Evolutionary conservation across 2,888 invertebrate genomes (phyloP).

Genomic region (Elegia similella): DNA sequence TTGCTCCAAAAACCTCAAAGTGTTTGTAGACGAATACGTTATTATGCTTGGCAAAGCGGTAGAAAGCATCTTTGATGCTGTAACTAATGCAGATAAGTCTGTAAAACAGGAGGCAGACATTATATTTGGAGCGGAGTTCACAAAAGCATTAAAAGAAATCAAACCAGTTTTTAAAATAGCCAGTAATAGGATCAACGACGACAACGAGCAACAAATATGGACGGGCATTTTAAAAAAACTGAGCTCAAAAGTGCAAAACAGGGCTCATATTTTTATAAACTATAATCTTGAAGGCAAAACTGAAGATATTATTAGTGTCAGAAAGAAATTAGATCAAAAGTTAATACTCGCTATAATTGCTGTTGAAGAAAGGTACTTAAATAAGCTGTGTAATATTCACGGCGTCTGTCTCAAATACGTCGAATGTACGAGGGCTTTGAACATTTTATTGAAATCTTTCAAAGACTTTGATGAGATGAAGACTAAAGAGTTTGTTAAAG

Average conservation of each 20-base stretch:
- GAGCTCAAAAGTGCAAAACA: constrained; percentile 48
- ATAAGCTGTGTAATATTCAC: constrained; percentile 46
- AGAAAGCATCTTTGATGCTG: constrained; percentile 39
- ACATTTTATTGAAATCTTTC: constrained; percentile 39
- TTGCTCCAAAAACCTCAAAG: constrained; percentile 39
- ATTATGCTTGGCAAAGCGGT: constrained; percentile 41
- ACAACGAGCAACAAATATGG: constrained; percentile 44
- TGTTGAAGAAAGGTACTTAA: constrained; percentile 49
- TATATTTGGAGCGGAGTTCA: constrained; percentile 41
- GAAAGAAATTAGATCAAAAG: constrained; percentile 42
- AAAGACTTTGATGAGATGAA: constrained; percentile 36
- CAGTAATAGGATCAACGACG: constrained; percentile 34
- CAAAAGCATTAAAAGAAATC: constrained; percentile 36
- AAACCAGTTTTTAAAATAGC: constrained; percentile 41
- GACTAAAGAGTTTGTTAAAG: constrained; percentile 36
- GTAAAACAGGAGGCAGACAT: constrained; percentile 18
- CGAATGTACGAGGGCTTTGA: constrained; percentile 47
- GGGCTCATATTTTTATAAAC: constrained; percentile 34
- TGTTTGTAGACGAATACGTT: constrained; percentile 51
- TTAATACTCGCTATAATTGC: constrained; percentile 41
- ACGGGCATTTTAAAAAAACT: constrained; percentile 52
- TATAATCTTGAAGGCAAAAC: constrained; percentile 35
- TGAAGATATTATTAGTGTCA: constrained; percentile 30
- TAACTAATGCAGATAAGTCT: constrained; percentile 33
- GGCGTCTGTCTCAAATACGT: constrained; percentile 44